Percentiles rank a stretch among this genome's conserved stretches.
Conservation (phyloP, 37 sponge, comb jelly and placozoan species). For the Axinella damicornis region DNA sequence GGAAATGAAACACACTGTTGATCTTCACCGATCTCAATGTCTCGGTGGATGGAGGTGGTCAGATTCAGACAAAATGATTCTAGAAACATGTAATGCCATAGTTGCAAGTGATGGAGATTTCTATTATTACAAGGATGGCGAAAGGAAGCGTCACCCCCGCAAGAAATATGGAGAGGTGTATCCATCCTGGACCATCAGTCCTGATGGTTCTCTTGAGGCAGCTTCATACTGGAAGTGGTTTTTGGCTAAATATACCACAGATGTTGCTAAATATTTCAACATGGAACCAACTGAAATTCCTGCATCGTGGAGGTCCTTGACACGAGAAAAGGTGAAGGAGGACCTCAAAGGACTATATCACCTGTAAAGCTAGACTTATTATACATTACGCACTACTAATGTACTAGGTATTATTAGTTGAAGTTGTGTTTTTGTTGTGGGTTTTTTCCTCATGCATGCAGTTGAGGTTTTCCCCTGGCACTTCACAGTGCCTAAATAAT, state of each 20-base stretch:
- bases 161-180: constrained; percentile 1
- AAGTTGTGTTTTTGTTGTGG: neutral
- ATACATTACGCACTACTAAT: too few species aligned
- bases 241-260: neutral
- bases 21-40: constrained; percentile 21
- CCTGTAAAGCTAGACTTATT: too few species aligned
- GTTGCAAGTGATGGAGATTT: constrained; percentile 3
- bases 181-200: constrained; percentile 7
- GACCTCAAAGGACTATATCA: neutral
- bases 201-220: neutral
- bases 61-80: neutral
- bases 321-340: neutral
- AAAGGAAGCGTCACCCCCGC: neutral
- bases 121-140: too few species aligned
- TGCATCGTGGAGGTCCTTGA: neutral
- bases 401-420: neutral
- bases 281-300: neutral
- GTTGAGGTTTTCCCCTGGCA: too few species aligned
- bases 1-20: neutral
- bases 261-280: neutral
- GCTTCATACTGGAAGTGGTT: constrained; percentile 15
- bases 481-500: too few species aligned
- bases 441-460: too few species aligned
- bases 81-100: constrained; percentile 3
- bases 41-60: neutral